phyloP scores from a whole-genome alignment of 1,140 invertebrate species.

The Lethocerus indicus region DNA sequence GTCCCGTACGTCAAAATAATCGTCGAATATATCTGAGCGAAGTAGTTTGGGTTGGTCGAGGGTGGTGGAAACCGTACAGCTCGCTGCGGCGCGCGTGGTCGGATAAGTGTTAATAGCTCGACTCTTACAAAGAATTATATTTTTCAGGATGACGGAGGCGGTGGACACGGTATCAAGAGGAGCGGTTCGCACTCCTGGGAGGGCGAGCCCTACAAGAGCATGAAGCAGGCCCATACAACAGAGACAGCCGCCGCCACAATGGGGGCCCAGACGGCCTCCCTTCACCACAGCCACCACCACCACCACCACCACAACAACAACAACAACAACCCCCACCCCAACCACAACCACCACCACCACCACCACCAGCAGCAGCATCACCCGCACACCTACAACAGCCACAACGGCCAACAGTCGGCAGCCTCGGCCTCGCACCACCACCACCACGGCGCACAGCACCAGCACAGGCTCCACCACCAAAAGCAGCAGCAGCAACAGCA shows the following conservation, averaged over 20 bases:
- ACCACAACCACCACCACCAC: not conserved
- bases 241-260: not conserved
- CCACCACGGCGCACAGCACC: not conserved
- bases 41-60: too few species aligned
- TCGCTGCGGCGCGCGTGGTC: too few species aligned
- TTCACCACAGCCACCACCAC: slow-evolving; percentile 4
- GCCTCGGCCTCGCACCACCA: not conserved
- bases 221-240: slow-evolving; percentile 28
- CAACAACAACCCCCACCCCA: slow-evolving; percentile 1
- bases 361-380: not conserved
- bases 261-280: not conserved
- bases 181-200: slow-evolving; percentile 36
- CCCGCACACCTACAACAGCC: too few species aligned
- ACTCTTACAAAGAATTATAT: too few species aligned
- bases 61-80: too few species aligned
- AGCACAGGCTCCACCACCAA: slow-evolving; percentile 15
- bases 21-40: too few species aligned
- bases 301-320: not conserved
- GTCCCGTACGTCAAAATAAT: too few species aligned
- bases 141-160: slow-evolving; percentile 19
- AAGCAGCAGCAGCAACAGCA: too few species aligned
- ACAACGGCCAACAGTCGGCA: too few species aligned
- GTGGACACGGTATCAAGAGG: slow-evolving; percentile 33
- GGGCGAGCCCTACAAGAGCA: slow-evolving; percentile 30
- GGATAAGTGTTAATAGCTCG: too few species aligned